Evolutionary conservation across 1,140 invertebrate genomes (phyloP).

Genomic region (Cherax quadricarinatus): DNA sequence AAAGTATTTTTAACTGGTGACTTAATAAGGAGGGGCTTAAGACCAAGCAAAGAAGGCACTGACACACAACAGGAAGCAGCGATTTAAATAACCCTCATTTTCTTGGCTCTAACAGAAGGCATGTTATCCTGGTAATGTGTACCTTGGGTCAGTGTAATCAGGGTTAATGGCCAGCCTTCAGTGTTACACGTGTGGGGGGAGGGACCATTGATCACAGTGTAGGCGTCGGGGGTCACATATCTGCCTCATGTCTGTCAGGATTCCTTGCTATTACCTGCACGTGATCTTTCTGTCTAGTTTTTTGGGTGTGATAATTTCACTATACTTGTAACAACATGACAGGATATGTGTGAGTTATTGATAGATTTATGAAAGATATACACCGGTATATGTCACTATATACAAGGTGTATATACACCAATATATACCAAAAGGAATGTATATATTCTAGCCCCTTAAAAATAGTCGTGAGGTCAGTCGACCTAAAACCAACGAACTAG

Average conservation of each 20-base stretch:
- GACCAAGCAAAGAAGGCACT: background rate
- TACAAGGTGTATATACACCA: too few species aligned
- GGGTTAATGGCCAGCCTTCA: background rate
- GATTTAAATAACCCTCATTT: slow-evolving; percentile 14
- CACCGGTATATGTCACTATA: too few species aligned
- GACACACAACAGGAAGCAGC: background rate
- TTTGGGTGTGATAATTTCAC: too few species aligned
- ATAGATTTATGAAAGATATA: too few species aligned
- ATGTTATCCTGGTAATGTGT: slow-evolving; percentile 4
- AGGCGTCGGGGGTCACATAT: background rate
- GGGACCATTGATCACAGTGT: background rate
- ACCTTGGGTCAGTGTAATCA: background rate
- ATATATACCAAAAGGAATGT: too few species aligned
- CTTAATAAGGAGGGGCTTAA: background rate
- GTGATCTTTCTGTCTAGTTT: background rate
- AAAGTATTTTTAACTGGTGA: slow-evolving; percentile 1
- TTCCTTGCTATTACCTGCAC: background rate
- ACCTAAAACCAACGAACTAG: too few species aligned
- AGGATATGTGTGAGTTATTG: too few species aligned
- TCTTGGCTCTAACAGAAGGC: background rate
- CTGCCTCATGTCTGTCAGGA: background rate
- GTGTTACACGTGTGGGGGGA: background rate
- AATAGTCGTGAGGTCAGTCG: too few species aligned
- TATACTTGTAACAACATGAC: too few species aligned
- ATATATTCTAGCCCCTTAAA: too few species aligned